Percentiles rank a stretch among this genome's conserved stretches.
Conservation (phyloP, 2,113 vertebrate species). For the Silurus meridionalis region DNA sequence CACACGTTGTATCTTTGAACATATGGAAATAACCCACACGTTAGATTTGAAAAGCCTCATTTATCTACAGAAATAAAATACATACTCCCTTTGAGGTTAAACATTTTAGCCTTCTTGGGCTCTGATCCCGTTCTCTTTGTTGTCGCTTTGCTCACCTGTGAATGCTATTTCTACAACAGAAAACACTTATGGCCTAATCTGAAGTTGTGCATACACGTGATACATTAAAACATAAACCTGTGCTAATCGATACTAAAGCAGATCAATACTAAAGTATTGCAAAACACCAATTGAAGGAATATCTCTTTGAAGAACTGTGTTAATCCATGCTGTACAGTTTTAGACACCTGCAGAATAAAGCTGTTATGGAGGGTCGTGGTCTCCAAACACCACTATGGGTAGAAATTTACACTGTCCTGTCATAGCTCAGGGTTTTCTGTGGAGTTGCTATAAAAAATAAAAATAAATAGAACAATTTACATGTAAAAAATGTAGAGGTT, state of each 20-base stretch:
- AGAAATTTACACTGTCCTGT: not conserved
- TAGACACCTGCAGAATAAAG: not conserved
- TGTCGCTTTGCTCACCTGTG: not conserved
- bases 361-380: not conserved
- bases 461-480: not conserved
- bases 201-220: not conserved
- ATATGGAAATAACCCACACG: not conserved
- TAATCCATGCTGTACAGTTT: not conserved
- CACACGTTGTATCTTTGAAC: not conserved
- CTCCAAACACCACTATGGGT: not conserved
- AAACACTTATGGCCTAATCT: not conserved
- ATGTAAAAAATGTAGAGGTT: not conserved
- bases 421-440: not conserved
- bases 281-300: not conserved
- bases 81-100: not conserved
- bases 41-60: not conserved
- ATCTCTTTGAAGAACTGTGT: not conserved
- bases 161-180: not conserved
- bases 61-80: not conserved
- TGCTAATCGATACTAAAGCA: not conserved
- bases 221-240: not conserved
- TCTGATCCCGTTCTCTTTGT: not conserved
- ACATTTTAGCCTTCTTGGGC: not conserved
- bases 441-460: not conserved
- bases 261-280: not conserved